Conservation (phyloP, 2,888 invertebrate species). For the Pheosia tremula region DNA sequence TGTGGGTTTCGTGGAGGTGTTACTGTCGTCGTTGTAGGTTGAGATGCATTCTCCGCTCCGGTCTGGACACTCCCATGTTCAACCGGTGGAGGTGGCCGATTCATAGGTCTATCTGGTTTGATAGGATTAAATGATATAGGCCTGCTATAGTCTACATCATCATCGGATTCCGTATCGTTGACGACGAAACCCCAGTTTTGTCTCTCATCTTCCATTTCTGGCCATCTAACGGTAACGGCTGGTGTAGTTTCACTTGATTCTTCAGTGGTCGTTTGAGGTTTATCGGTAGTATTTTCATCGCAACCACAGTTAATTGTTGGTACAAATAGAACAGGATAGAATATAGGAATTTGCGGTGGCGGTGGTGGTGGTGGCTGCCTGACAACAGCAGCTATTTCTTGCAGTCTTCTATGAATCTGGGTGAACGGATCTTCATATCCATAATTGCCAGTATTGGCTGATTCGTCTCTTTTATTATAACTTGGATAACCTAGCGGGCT, state of each 20-base stretch:
- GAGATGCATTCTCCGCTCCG: constrained; percentile 15
- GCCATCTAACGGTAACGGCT: constrained; percentile 47
- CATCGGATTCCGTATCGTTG: constrained; percentile 47
- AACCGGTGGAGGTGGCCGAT: constrained; percentile 55
- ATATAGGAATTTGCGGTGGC: constrained; percentile 51
- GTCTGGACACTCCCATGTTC: constrained; percentile 60
- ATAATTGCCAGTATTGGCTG: constrained; percentile 37
- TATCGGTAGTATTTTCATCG: constrained; percentile 24
- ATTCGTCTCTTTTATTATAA: constrained; percentile 46
- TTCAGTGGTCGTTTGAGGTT: constrained; percentile 10
- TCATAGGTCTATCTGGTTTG: constrained; percentile 37
- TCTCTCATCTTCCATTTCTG: constrained; percentile 60
- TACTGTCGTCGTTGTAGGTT: constrained; percentile 19
- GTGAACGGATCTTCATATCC: constrained; percentile 51
- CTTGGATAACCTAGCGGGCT: constrained; percentile 45
- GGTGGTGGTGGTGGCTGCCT: constrained; percentile 45
- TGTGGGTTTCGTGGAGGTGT: constrained; percentile 9
- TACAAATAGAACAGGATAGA: constrained; percentile 56
- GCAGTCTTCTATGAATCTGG: constrained; percentile 53
- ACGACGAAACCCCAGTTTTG: constrained; percentile 66
- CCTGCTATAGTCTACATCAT: constrained; percentile 47
- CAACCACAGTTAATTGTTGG: constrained; percentile 56
- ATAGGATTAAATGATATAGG: constrained; percentile 65
- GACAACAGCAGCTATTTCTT: constrained; percentile 49
- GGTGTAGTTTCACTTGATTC: constrained; percentile 34